These are phyloP conservation scores for Heterodera filipjevi DNA, from an alignment of 2,888 invertebrate genomes.

Conservation along the genomic window DNA sequence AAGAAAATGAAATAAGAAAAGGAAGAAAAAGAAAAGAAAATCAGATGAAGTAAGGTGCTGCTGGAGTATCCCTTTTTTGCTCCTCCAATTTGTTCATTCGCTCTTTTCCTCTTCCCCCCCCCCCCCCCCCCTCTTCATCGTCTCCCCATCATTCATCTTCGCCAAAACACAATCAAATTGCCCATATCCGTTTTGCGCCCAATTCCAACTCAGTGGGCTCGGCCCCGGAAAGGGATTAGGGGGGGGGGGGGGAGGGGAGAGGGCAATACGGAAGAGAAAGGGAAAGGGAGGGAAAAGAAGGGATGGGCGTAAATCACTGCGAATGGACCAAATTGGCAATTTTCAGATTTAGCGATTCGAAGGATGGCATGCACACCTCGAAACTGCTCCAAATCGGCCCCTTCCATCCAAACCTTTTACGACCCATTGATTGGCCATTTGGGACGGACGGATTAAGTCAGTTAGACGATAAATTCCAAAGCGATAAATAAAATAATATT, in stretches of 20 bases:
- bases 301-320: constrained; percentile 1
- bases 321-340: constrained; percentile 8
- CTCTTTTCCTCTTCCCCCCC: not conserved
- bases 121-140: not conserved
- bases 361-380: not conserved
- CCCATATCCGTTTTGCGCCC: constrained; percentile 12
- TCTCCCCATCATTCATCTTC: not conserved
- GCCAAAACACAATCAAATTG: constrained; percentile 12
- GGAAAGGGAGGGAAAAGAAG: no score
- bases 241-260: no score
- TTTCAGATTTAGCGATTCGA: not conserved
- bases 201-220: not conserved
- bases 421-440: constrained; percentile 12
- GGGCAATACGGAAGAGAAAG: constrained; percentile 8
- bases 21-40: not conserved
- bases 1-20: not conserved
- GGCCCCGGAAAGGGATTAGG: constrained; percentile 10
- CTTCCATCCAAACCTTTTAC: not conserved
- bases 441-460: constrained; percentile 7
- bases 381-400: not conserved
- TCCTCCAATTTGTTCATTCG: not conserved
- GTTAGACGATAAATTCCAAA: not conserved
- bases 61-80: not conserved
- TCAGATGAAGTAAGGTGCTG: not conserved
- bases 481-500: not conserved